phyloP scores from a whole-genome alignment of 2,888 invertebrate species.

The Theretra japonica region DNA sequence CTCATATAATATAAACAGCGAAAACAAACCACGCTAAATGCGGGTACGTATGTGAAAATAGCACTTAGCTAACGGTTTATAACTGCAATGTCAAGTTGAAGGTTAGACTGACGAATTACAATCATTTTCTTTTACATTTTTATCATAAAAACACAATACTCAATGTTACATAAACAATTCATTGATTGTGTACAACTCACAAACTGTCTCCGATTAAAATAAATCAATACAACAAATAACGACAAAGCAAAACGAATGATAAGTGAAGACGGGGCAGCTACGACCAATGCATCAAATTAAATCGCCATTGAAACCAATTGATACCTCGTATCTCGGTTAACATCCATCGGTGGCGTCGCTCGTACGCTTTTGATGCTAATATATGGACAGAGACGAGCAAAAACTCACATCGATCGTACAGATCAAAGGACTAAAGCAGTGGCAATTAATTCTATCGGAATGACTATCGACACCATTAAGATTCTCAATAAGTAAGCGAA shows the following conservation, averaged over 20 bases:
- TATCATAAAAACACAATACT: background rate
- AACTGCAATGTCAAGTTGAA: background rate
- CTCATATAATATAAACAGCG: conserved; percentile 13
- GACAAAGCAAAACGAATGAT: conserved; percentile 38
- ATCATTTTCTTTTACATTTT: background rate
- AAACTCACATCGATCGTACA: conserved; percentile 35
- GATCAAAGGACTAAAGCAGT: conserved; percentile 16
- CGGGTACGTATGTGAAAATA: background rate
- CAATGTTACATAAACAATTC: background rate
- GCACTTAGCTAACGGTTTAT: background rate
- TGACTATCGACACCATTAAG: conserved; percentile 7
- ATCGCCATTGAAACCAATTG: conserved; percentile 72
- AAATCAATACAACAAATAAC: conserved; percentile 33
- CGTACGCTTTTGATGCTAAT: conserved; percentile 37
- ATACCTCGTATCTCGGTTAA: conserved; percentile 36
- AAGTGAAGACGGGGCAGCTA: conserved; percentile 48
- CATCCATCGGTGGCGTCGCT: conserved; percentile 41
- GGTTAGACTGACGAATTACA: background rate
- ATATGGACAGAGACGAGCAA: conserved; percentile 37
- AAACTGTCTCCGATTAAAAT: background rate
- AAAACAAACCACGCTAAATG: conserved; percentile 10
- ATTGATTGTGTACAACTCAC: background rate
- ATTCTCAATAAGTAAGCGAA: conserved; percentile 22
- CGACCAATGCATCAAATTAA: conserved; percentile 65
- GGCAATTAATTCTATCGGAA: conserved; percentile 22